Base-by-base conservation (phyloP, 1,140 invertebrate genomes). In the Chlorops oryzae region DNA sequence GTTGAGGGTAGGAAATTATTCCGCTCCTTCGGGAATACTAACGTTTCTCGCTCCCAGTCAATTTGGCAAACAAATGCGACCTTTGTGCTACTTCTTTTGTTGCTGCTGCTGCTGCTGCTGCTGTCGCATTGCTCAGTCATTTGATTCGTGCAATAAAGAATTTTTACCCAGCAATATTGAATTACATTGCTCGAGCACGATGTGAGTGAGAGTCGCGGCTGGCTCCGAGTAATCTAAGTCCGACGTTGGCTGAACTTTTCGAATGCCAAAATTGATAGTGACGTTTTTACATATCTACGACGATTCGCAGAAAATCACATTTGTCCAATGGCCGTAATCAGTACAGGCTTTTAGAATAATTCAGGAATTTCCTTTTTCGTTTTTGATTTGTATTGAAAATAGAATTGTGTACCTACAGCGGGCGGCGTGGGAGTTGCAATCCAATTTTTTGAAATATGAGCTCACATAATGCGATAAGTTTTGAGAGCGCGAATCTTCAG, bases 311-410 rank as follows among this genome's bases (percentile, higher is more conserved):
- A 38, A 52, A 52, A 52, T 52, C 51, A 52, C 45, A 43, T 42
- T 52, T 52, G 45, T 34, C 37, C 44, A 52, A 40, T 52, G 51
- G 25, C n/a, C 47, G 43, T 45, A 52, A 52, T 52, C 51, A 47
- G 28, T 47, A 47, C 45, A 47, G 21, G 24, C 39, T 44, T n/a
- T n/a, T n/a, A n/a, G n/a, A n/a, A n/a, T n/a, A n/a, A n/a, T n/a
- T n/a, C n/a, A n/a, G n/a, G n/a, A n/a, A n/a, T n/a, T n/a, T n/a
- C n/a, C n/a, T n/a, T n/a, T n/a, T n/a, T n/a, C n/a, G n/a, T n/a
- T n/a, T n/a, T n/a, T n/a, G n/a, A n/a, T n/a, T n/a, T n/a, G n/a
- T n/a, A n/a, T n/a, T n/a, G n/a, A n/a, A n/a, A n/a, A n/a, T n/a
- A n/a, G n/a, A n/a, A n/a, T n/a, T n/a, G n/a, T n/a, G n/a, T n/a